Evolutionary conservation across 2,797 vertebrate genomes (phyloP).

Genomic region (Pseudopleuronectes americanus): DNA sequence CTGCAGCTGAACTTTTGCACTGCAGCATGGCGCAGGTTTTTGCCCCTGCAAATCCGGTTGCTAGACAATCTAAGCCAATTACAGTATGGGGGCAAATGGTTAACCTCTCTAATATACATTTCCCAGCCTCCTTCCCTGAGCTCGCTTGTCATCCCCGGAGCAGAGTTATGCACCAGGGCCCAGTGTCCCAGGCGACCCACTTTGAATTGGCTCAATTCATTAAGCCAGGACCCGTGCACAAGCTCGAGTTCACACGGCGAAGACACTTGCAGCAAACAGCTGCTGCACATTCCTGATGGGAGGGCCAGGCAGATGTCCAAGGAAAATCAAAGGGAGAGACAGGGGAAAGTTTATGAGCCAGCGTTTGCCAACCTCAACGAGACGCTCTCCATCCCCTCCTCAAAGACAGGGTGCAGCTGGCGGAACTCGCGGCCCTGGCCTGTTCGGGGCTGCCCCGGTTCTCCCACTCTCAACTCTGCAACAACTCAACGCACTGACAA

Average conservation of each 20-base stretch:
- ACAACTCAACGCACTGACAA: conserved; percentile 80
- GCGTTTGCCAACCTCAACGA: conserved; percentile 97
- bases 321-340: conserved; percentile 97
- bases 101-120: conserved; percentile 88
- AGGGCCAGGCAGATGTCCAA: conserved; percentile 99
- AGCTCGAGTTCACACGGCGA: conserved; percentile 85
- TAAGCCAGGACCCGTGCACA: conserved; percentile 87
- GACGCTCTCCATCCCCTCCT: conserved; percentile 89
- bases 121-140: conserved; percentile 84
- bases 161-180: conserved; percentile 80
- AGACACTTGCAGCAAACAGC: conserved; percentile 97
- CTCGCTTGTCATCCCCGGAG: conserved; percentile 83
- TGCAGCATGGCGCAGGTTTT: conserved; percentile 72
- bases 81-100: conserved; percentile 90
- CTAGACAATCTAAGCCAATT: conserved; percentile 99
- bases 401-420: conserved; percentile 96
- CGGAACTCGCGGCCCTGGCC: conserved; percentile 88
- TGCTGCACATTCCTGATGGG: conserved; percentile 97
- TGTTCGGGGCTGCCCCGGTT: conserved; percentile 79
- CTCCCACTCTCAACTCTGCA: conserved; percentile 72
- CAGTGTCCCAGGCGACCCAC: conserved; percentile 82
- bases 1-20: conserved; percentile 82
- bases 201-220: conserved; percentile 97
- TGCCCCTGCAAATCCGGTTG: conserved; percentile 92
- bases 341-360: conserved; percentile 94